These are phyloP conservation scores for Porites lutea DNA, from an alignment of 64 coral and sea anemone species.

Conservation along the genomic window DNA sequence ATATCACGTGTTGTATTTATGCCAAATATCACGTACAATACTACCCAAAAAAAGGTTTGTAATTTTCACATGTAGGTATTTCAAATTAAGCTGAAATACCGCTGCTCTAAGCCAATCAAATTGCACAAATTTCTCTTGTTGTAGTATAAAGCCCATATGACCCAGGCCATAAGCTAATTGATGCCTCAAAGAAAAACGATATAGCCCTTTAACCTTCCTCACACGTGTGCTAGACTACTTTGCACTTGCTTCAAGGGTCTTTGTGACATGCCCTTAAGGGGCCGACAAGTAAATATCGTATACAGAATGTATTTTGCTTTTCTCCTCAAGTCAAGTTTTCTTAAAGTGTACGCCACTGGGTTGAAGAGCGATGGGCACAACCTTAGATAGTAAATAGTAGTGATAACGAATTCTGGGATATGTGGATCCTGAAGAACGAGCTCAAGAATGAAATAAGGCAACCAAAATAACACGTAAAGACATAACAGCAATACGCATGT, in stretches of 20 bases:
- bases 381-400: background rate
- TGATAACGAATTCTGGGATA: background rate
- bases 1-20: no score
- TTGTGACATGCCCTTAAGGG: background rate
- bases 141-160: no score
- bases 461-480: slow-evolving; percentile 48
- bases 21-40: no score
- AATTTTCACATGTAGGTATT: no score
- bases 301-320: background rate
- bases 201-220: no score
- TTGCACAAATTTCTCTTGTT: no score
- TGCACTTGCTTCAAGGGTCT: background rate
- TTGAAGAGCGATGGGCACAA: slow-evolving; percentile 6
- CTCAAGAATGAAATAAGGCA: slow-evolving; percentile 64
- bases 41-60: no score
- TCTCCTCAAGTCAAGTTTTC: slow-evolving; percentile 14
- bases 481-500: slow-evolving; percentile 47
- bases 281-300: background rate
- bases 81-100: no score
- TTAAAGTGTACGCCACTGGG: slow-evolving; percentile 25
- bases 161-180: no score
- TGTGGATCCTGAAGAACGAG: background rate
- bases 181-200: no score
- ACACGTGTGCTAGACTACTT: no score
- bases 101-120: no score